Evolutionary conservation across 1,140 invertebrate species (phyloP), one percentile per base, ranked within the genome.

Genomic region (Drosophila truncata): DNA sequence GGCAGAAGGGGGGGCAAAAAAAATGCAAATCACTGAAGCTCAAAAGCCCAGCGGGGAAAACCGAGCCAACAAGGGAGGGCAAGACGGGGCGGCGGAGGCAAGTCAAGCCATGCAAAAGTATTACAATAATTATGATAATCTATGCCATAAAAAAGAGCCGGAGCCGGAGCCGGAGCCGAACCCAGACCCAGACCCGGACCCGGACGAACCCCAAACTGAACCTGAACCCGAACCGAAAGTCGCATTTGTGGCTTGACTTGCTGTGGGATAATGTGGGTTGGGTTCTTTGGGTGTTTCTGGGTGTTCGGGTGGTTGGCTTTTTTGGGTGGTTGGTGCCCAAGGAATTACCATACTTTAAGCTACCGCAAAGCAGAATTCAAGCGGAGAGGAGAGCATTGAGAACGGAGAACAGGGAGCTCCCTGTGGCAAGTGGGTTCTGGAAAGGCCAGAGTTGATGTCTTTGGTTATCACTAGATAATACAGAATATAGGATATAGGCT

Each of bases 81-180:
- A 5, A 9, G 33, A 11, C 4, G 35, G 14, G 13, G 33, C 33
- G 4, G 33, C 2, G 14, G 9, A 35, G 37, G 60, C 72, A 44
- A 87, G 84, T 84, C 84, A 87, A 83, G 84, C 84, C 80, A 83
- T 87, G 84, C 84, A 88, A 88, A 87, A 88, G 87, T 84, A 91
- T 91, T 91, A 91, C 87, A 91, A 91, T 91, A 91, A 91, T 91
- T 91, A 91, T 91, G 88, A 91, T 91, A 91, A 91, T 91, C 88
- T 91, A 87, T 82, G 83, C 87, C 88, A 91, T 91, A 91, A 91
- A 91, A 91, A 81, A 77, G 70, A 82, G 52, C 54, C 58, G 16
- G 27, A 18, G 27, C 5, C 16, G 4, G 23, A 27, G 46, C 3
- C 44, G 20, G 44, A 16, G 44, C 44, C 42, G 4, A 13, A 44